Conservation (phyloP, 2,888 invertebrate genomes). For the Xestia c-nigrum region DNA sequence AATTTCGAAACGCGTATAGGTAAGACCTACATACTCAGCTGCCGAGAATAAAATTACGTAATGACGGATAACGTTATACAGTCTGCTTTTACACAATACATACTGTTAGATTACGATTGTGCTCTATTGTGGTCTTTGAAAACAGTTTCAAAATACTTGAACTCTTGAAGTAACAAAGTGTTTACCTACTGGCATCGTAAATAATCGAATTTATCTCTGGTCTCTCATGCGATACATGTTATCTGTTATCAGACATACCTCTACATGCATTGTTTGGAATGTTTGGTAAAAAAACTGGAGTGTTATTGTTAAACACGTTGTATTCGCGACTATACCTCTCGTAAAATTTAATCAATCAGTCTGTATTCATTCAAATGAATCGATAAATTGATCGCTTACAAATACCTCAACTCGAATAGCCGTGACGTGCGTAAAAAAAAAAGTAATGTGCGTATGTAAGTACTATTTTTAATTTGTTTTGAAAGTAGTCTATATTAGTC, state of each 20-base stretch:
- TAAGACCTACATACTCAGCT: constrained; percentile 79
- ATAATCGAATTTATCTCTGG: constrained; percentile 61
- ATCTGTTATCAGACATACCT: constrained; percentile 67
- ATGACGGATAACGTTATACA: constrained; percentile 66
- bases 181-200: constrained; percentile 27
- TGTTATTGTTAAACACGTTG: constrained; percentile 56
- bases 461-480: constrained; percentile 59
- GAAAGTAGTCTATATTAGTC: constrained; percentile 11
- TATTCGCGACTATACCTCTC: constrained; percentile 40
- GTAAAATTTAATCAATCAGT: constrained; percentile 35
- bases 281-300: constrained; percentile 38
- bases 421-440: constrained; percentile 50
- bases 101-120: constrained; percentile 47
- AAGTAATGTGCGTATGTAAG: constrained; percentile 52
- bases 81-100: constrained; percentile 63
- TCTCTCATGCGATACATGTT: constrained; percentile 63
- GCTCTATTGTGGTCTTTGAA: constrained; percentile 33
- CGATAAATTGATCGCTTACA: constrained; percentile 45
- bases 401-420: constrained; percentile 27
- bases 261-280: constrained; percentile 60
- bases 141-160: constrained; percentile 37
- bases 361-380: constrained; percentile 20
- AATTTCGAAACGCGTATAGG: constrained; percentile 78
- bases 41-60: constrained; percentile 76
- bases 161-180: constrained; percentile 36